Percentiles rank a stretch among this genome's conserved stretches.
phyloP scores from a whole-genome alignment of 2,888 invertebrate genomes.

The Mongoloraphidia duomilia region DNA sequence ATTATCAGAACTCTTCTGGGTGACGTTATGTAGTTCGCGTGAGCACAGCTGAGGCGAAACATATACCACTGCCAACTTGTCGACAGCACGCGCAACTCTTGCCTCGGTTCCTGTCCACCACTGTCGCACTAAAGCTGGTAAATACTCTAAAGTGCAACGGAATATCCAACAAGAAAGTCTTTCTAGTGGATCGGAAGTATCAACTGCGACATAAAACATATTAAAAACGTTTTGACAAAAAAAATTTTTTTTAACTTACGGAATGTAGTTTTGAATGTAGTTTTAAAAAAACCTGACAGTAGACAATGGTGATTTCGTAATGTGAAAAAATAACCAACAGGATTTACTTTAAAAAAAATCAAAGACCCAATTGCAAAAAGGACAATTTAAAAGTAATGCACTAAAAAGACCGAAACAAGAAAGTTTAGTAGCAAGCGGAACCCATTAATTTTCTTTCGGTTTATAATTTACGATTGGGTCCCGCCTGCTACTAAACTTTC shows the following conservation, averaged over 20 bases:
- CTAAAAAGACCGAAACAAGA: too few relatives aligned
- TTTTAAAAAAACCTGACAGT: too few relatives aligned
- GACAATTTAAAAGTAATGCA: too few relatives aligned
- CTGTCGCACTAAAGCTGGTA: slow-evolving; percentile 59
- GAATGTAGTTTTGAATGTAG: too few relatives aligned
- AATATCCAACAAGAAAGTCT: slow-evolving; percentile 52
- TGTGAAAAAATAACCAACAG: slow-evolving; percentile 13
- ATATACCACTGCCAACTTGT: slow-evolving; percentile 50
- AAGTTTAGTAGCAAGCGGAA: too few relatives aligned
- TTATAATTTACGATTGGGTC: too few relatives aligned
- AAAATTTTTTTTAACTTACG: too few relatives aligned
- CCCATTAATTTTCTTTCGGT: too few relatives aligned
- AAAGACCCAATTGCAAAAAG: not conserved
- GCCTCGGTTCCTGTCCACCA: slow-evolving; percentile 62
- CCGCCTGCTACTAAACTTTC: too few relatives aligned
- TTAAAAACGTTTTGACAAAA: too few relatives aligned
- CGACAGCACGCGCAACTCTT: slow-evolving; percentile 47
- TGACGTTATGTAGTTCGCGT: slow-evolving; percentile 46
- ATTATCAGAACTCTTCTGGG: slow-evolving; percentile 38
- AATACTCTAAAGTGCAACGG: slow-evolving; percentile 41
- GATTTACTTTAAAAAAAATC: not conserved
- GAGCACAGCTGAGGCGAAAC: slow-evolving; percentile 51
- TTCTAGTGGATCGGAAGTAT: slow-evolving; percentile 29
- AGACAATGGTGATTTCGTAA: too few relatives aligned
- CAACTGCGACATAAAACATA: not conserved